Percentiles rank a stretch among this genome's conserved stretches.
Evolutionary conservation across 2,888 invertebrate genomes (phyloP).

Genomic region (Prionchulus punctatus): DNA sequence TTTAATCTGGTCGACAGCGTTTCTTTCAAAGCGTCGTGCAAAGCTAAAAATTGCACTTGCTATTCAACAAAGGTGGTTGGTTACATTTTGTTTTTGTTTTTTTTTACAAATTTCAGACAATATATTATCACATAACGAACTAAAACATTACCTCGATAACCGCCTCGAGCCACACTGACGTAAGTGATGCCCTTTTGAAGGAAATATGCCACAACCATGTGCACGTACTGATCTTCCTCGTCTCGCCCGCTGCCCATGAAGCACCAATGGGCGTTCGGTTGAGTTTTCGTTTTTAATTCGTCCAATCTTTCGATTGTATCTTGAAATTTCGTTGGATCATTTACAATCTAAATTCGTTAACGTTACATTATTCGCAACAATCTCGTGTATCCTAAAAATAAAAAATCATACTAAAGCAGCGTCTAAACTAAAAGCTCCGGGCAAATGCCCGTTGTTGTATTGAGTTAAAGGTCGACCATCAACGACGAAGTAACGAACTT

Average conservation of each 20-base stretch:
- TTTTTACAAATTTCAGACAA: too few species aligned
- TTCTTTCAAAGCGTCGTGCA: conserved; percentile 53
- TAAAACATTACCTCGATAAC: conserved; percentile 48
- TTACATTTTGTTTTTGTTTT: background rate
- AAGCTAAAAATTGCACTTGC: conserved; percentile 24
- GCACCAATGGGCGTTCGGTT: conserved; percentile 53
- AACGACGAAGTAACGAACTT: conserved; percentile 75
- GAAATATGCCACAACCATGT: conserved; percentile 95
- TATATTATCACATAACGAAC: background rate
- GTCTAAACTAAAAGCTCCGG: conserved; percentile 92
- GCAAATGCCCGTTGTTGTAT: conserved; percentile 87
- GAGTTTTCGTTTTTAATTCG: conserved; percentile 54
- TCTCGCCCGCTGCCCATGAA: conserved; percentile 74
- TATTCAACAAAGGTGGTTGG: conserved; percentile 1
- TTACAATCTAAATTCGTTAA: conserved; percentile 51
- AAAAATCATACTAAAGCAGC: conserved; percentile 71
- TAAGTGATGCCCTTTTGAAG: conserved; percentile 79
- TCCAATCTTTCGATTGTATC: conserved; percentile 80
- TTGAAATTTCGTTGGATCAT: conserved; percentile 81
- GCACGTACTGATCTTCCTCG: conserved; percentile 57
- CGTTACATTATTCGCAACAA: too few species aligned
- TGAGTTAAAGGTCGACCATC: conserved; percentile 92
- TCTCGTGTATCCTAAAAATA: conserved; percentile 9
- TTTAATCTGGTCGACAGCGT: conserved; percentile 62
- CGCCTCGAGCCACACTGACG: conserved; percentile 76